phyloP scores from a whole-genome alignment of 2,797 vertebrate species.

The Alca torda region DNA sequence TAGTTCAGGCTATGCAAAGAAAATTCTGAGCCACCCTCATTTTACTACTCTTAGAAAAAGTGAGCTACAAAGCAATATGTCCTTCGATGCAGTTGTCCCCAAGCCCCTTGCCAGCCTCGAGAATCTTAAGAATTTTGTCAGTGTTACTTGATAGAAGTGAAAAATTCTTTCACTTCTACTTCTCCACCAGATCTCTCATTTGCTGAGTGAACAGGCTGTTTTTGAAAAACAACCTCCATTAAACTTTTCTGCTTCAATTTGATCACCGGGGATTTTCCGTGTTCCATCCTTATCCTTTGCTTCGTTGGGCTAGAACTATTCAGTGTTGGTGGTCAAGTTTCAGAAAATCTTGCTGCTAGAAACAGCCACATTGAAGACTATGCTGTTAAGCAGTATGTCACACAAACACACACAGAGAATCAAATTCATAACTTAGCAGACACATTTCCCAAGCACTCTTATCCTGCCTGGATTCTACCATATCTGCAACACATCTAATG shows the following conservation, averaged over 20 bases:
- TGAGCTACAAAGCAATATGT: neutral
- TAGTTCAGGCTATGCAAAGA: neutral
- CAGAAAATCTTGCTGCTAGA: neutral
- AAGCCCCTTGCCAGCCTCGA: neutral
- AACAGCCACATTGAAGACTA: neutral
- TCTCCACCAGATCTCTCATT: neutral
- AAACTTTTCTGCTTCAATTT: neutral
- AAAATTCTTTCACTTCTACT: neutral
- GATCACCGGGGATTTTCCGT: neutral
- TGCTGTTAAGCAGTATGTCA: neutral
- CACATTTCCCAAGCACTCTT: neutral
- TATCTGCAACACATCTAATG: neutral
- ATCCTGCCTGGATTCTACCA: neutral
- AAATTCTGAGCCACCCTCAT: neutral
- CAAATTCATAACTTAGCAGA: neutral
- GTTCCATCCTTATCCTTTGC: neutral
- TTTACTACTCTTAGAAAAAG: neutral
- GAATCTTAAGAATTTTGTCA: neutral
- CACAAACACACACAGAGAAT: neutral
- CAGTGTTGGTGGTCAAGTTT: neutral
- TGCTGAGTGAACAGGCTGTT: neutral
- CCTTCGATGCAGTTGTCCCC: neutral
- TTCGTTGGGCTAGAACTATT: neutral
- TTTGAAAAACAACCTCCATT: neutral
- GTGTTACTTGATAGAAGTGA: neutral